A percentile compares a stretch with the other conserved stretches of the same genome.
Conservation (phyloP, 2,797 vertebrate genomes). For the Lepus townsendii region DNA sequence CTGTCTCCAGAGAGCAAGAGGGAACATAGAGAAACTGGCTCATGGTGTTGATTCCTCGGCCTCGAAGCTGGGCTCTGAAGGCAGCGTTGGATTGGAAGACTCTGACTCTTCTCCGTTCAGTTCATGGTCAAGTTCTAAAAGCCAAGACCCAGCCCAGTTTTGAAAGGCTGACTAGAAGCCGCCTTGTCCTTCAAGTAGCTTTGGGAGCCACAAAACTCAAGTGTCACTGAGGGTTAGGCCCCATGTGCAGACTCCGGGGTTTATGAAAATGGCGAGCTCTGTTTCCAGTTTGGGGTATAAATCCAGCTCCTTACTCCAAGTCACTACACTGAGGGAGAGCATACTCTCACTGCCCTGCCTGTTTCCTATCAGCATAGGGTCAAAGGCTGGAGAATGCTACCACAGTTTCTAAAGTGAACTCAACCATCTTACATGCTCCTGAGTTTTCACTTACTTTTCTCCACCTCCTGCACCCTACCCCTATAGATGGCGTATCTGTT, state of each 20-base stretch:
- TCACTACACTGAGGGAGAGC: conserved; percentile 45
- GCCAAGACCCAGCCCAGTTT: neutral
- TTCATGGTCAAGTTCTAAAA: neutral
- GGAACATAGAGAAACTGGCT: neutral
- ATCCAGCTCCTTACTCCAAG: conserved; percentile 34
- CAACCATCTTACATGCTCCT: neutral
- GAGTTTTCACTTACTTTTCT: neutral
- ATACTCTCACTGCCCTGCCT: neutral
- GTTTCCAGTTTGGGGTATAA: neutral
- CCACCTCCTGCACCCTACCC: neutral
- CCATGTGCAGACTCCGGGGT: neutral
- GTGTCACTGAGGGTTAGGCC: neutral
- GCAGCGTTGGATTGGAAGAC: neutral
- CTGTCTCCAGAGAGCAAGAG: neutral
- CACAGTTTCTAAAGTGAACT: neutral
- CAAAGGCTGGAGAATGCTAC: neutral
- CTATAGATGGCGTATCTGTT: neutral
- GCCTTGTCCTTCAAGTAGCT: neutral
- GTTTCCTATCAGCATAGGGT: neutral
- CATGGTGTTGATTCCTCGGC: neutral
- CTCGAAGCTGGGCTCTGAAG: neutral
- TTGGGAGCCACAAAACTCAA: conserved; percentile 20
- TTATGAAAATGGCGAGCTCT: conserved; percentile 6
- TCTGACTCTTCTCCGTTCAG: neutral
- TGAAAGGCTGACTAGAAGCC: conserved; percentile 6